These are phyloP conservation scores for Plutomurus gul DNA, from an alignment of 1,140 invertebrate species.

Conservation along the genomic window DNA sequence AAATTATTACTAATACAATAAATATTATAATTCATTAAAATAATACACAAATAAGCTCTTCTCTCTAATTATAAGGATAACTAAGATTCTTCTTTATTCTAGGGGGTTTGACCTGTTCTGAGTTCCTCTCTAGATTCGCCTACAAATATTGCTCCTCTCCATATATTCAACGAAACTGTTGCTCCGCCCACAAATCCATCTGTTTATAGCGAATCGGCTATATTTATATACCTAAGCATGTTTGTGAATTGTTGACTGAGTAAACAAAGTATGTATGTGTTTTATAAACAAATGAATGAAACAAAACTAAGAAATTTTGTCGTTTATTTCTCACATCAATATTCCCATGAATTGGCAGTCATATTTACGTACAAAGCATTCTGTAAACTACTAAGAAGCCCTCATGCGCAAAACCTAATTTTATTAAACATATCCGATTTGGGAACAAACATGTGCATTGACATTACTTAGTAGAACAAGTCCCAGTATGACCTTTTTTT, in stretches of 20 bases:
- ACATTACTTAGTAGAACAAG: too few relatives aligned
- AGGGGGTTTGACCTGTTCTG: slow-evolving; percentile 58
- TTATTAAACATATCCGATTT: too few relatives aligned
- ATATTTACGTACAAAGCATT: background rate
- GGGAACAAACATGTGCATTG: too few relatives aligned
- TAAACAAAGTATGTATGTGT: slow-evolving; percentile 45
- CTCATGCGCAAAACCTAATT: too few relatives aligned
- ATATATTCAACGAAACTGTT: slow-evolving; percentile 61
- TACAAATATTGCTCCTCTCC: slow-evolving; percentile 60
- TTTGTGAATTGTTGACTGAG: slow-evolving; percentile 46
- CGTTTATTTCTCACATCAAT: background rate
- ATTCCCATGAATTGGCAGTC: background rate
- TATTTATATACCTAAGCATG: slow-evolving; percentile 48
- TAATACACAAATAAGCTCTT: too few relatives aligned
- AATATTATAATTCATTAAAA: too few relatives aligned
- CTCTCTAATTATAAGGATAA: too few relatives aligned
- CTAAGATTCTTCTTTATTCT: too few relatives aligned
- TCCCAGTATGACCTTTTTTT: too few relatives aligned
- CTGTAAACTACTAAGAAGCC: too few relatives aligned
- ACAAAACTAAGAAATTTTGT: background rate
- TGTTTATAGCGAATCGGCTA: slow-evolving; percentile 51
- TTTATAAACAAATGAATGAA: slow-evolving; percentile 22
- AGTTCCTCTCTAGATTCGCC: slow-evolving; percentile 59
- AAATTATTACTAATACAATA: too few relatives aligned
- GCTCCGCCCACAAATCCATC: slow-evolving; percentile 57